Evolutionary conservation across 2,113 vertebrate genomes (phyloP), one percentile per base, ranked within the genome.

Genomic region (Spilogale gracilis): DNA sequence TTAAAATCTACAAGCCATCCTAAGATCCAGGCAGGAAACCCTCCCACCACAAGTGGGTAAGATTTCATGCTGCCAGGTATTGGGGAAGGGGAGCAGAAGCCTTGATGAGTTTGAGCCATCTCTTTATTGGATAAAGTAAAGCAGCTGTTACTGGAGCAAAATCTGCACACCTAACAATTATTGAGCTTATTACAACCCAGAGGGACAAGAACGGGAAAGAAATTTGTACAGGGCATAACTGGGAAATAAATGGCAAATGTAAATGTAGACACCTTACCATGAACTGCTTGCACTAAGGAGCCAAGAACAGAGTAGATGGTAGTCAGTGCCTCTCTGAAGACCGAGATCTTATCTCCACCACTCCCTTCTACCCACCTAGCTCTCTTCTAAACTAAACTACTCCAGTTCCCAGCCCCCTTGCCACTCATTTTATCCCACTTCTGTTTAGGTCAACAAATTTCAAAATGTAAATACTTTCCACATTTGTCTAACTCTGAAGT

Each of bases 401-500:
- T 65, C n/a, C 48, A 84, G 48, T 61, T 45, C 74, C 82, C 16
- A 69, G 43, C 18, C 6, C 16, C 56, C n/a, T 63, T 27, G 50
- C 16, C 3, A 81, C 12, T 23, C 38, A 50, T 80, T 69, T 95
- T 74, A 93, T 16, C 89, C 27, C 18, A 80, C 48, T 89, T 91
- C 50, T 52, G 27, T 84, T 84, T 18, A 50, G 16, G 71, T 91
- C 52, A 61, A 65, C 32, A 65, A 58, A 89, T 25, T 97, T 87
- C 74, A 91, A 94, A 91, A 73, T 52, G 50, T 54, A 95, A 95
- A 32, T 17, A 63, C 30, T 95, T 89, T 95, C 76, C 93, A 93
- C 74, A 73, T 92, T 45, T 85, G 48, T 58, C 48, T 96, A 92
- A 94, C 25, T 85, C 89, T 92, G 8, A 88, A 92, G 73, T 56